phyloP scores from a whole-genome alignment of 2,797 vertebrate species.

The Podargus strigoides region DNA sequence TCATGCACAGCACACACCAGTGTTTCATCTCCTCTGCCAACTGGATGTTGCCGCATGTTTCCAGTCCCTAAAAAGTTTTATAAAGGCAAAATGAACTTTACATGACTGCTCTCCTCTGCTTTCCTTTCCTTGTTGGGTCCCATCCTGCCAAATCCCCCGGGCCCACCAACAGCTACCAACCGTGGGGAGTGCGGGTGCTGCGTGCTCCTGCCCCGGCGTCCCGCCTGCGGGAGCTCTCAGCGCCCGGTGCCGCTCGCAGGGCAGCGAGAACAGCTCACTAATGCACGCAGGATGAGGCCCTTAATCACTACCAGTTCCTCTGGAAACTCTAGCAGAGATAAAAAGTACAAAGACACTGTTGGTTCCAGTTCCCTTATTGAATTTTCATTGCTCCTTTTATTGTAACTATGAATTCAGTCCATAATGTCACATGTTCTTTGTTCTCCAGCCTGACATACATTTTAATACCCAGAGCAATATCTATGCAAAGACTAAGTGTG shows the following conservation, averaged over 20 bases:
- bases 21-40: constrained; percentile 7
- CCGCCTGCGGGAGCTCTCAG: background rate
- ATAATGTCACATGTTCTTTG: constrained; percentile 51
- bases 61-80: background rate
- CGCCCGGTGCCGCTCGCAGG: fast-evolving
- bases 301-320: constrained; percentile 61
- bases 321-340: constrained; percentile 56
- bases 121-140: background rate
- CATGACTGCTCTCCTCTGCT: background rate
- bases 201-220: fast-evolving
- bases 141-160: background rate
- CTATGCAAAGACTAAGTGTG: constrained; percentile 15
- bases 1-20: background rate
- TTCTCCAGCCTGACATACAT: constrained; percentile 50
- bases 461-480: constrained; percentile 32
- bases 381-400: constrained; percentile 63
- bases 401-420: constrained; percentile 50
- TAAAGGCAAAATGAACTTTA: background rate
- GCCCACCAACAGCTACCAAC: background rate
- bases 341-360: constrained; percentile 63
- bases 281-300: background rate
- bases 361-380: constrained; percentile 61
- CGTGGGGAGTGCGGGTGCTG: background rate
- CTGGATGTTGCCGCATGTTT: background rate
- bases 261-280: background rate